Evolutionary conservation across 2,797 vertebrate species (phyloP), one percentile per base, ranked within the genome.

Genomic region (Remorina albescens): DNA sequence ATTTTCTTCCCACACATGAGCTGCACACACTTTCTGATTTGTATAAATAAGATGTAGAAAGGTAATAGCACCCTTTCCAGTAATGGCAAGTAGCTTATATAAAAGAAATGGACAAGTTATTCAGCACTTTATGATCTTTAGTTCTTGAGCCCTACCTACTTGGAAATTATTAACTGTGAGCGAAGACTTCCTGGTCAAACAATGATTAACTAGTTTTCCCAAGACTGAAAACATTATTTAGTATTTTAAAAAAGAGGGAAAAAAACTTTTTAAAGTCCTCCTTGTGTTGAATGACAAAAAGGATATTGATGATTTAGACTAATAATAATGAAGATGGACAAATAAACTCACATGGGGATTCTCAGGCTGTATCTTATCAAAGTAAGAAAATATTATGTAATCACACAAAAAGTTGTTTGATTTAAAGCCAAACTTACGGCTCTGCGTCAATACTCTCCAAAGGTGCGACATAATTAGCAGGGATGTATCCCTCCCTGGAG

Each of bases 391-490:
- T 32, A 32, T n/a, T n/a, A 19, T 42, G 10, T 13, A 9, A 8
- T 54, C 26, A n/a, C 10, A 65, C 8, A 19, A 28, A 7, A 25
- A 10, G 44, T 0, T 21, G 10, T 23, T 1, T 23, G 46, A 25
- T 25, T 2, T 11, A 1, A 11, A 21, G 4, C 8, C 5, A 15
- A 3, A 97, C 97, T 97, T 71, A 99, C 98, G 91, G 95, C 71
- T 98, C 95, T 16, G 97, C 96, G 71, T 96, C 89, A 0, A 98
- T 90, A 63, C 96, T 98, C 75, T 95, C 92, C 80, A 96, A 89
- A 5, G 91, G 92, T 0, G 96, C 98, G 76, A 99, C 93, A 63
- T 98, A 99, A 75, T 99, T 99, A 2, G 96, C 94, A 2, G 98
- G 98, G 76, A 99, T 94, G 69, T 97, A 99, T 28, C 98, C 98